Evolutionary conservation across 2,888 invertebrate genomes (phyloP), one percentile per base, ranked within the genome.

Genomic region (Bhutanitis thaidina): DNA sequence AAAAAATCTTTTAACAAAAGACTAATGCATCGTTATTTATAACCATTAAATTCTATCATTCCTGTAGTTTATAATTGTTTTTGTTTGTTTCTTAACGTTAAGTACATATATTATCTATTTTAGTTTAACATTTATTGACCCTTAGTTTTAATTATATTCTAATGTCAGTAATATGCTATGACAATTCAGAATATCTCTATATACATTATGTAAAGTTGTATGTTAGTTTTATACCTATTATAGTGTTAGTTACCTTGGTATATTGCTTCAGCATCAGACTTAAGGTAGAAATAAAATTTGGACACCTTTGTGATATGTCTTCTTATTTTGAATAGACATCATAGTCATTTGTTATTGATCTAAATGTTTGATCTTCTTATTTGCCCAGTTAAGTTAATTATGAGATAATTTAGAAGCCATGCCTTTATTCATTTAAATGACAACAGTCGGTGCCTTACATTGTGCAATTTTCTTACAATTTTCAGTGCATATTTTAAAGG

Each of bases 21-120:
- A 34, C 27, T 16, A 16, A 12, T 25, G 44, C 44, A 37, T 34
- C 43, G 39, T 52, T 46, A 36, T 36, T 20, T 13, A 49, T 37
- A 30, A 43, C 29, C 41, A 51, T 52, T 47, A 32, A 48, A 49
- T 66, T 66, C 55, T 65, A 73, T 74, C 81, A 82, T 81, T 81
- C 80, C 81, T 77, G 64, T 78, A 76, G 65, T 66, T 62, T 67
- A 65, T 64, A 59, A 59, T 13, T 58, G 67, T 65, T 71, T 72
- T 65, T 60, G 57, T 54, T 59, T 61, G 59, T 57, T 62, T 59
- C 57, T 60, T 55, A 52, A 61, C 57, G 52, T 49, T 55, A 54
- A 56, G 49, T 36, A n/a, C n/a, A 38, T 53, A 41, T 36, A 35
- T 52, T 54, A 15, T 51, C 39, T 57, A 48, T 53, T 55, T 56